Evolutionary conservation across 2,797 vertebrate genomes (phyloP).

Genomic region (Hemibagrus guttatus): DNA sequence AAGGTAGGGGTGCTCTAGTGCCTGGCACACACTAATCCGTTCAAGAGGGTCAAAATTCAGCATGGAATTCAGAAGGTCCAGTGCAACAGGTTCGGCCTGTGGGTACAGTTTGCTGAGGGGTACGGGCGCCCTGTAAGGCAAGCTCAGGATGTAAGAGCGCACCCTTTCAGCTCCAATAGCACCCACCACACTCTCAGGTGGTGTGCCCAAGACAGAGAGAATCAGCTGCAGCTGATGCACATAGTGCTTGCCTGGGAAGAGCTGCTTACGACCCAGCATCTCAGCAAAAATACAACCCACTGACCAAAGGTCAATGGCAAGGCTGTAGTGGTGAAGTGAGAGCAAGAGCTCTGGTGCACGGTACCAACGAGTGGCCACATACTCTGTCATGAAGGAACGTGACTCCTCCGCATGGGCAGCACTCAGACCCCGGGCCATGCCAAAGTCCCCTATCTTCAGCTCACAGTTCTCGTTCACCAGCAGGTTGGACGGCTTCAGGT

Average conservation of each 20-base stretch:
- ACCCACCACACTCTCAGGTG: slow-evolving; percentile 80
- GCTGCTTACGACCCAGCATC: slow-evolving; percentile 88
- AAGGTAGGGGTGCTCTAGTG: slow-evolving; percentile 85
- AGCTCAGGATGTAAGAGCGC: slow-evolving; percentile 85
- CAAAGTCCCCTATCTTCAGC: slow-evolving; percentile 92
- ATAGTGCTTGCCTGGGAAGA: slow-evolving; percentile 90
- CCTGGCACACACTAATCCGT: slow-evolving; percentile 81
- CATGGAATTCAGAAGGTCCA: slow-evolving; percentile 83
- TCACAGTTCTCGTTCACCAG: slow-evolving; percentile 93
- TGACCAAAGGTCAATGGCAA: slow-evolving; percentile 92
- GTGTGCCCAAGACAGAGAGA: slow-evolving; percentile 86
- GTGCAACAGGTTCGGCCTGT: slow-evolving; percentile 79
- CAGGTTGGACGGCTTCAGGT: slow-evolving; percentile 91
- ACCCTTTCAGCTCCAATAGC: slow-evolving; percentile 88
- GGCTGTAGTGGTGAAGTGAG: slow-evolving; percentile 87
- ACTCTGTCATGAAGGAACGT: slow-evolving; percentile 91
- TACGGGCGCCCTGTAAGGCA: slow-evolving; percentile 80
- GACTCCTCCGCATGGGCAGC: slow-evolving; percentile 82
- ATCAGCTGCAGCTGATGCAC: slow-evolving; percentile 92
- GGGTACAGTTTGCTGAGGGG: slow-evolving; percentile 83
- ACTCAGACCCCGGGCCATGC: slow-evolving; percentile 91
- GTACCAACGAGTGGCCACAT: slow-evolving; percentile 94
- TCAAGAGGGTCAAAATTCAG: slow-evolving; percentile 84
- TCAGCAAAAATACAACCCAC: slow-evolving; percentile 93
- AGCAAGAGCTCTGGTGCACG: slow-evolving; percentile 91